Conservation (phyloP, 2,797 vertebrate species). For the Arrhamphus sclerolepis region DNA sequence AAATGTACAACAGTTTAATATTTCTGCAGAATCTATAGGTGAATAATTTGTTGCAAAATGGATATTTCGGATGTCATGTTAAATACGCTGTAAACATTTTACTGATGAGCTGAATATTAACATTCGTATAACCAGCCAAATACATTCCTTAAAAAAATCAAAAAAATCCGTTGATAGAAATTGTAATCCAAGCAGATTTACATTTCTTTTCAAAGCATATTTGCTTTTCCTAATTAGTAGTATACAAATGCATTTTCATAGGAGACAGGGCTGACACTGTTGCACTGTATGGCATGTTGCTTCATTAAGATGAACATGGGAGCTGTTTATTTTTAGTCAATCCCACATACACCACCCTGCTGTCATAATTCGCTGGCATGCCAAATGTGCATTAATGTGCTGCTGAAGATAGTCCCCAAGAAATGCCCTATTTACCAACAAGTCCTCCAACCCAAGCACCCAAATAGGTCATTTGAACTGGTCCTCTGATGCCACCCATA, state of each 20-base stretch:
- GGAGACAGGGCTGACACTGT: conserved; percentile 28
- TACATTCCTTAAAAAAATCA: background rate
- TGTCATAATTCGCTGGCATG: conserved; percentile 34
- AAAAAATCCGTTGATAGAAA: background rate
- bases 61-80: conserved; percentile 1
- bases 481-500: conserved; percentile 15
- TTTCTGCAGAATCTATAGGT: background rate
- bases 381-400: conserved; percentile 44
- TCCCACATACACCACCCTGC: conserved; percentile 42
- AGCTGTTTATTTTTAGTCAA: conserved; percentile 51
- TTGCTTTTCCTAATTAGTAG: conserved; percentile 19
- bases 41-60: background rate
- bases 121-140: background rate
- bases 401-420: conserved; percentile 36
- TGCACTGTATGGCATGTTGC: conserved; percentile 32
- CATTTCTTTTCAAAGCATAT: conserved; percentile 18
- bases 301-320: conserved; percentile 42
- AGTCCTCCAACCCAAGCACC: conserved; percentile 31
- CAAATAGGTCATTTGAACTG: conserved; percentile 27
- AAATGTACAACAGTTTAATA: conserved; percentile 1
- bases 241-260: conserved; percentile 23
- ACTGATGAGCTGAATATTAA: background rate
- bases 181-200: conserved; percentile 13
- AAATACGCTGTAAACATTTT: conserved; percentile 10
- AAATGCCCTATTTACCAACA: conserved; percentile 36